Percentiles rank a stretch among this genome's conserved stretches.
Conservation (phyloP, 2,113 vertebrate genomes). For the Spizaetus ornatus region DNA sequence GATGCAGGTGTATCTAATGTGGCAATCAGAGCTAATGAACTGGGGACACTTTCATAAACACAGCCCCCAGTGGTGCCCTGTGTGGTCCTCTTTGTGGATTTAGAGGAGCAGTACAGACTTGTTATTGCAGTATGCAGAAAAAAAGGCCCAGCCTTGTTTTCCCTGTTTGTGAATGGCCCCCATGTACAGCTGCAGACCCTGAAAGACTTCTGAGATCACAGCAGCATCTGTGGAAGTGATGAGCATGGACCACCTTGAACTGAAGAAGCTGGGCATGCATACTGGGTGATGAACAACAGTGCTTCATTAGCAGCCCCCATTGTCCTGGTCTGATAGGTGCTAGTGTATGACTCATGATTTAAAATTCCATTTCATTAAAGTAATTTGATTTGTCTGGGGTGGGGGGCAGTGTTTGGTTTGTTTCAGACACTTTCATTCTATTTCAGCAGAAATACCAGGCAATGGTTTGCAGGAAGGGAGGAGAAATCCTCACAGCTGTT, state of each 20-base stretch:
- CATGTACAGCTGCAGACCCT: accelerated
- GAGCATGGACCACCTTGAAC: not conserved
- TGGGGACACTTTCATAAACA: not conserved
- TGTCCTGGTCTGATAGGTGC: not conserved
- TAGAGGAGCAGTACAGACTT: not conserved
- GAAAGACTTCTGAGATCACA: not conserved
- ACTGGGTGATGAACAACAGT: not conserved
- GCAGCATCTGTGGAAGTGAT: not conserved
- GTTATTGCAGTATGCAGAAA: not conserved
- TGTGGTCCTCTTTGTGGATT: not conserved
- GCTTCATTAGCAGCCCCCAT: not conserved
- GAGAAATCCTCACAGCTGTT: not conserved
- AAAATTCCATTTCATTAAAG: not conserved
- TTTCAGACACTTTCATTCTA: not conserved
- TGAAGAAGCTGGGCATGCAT: not conserved
- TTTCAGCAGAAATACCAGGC: not conserved
- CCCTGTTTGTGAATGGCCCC: not conserved
- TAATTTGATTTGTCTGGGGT: not conserved
- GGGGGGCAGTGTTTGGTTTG: not conserved
- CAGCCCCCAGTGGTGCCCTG: not conserved
- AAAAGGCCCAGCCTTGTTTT: not conserved
- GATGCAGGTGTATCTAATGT: not conserved
- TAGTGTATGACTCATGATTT: not conserved
- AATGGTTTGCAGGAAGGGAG: not conserved
- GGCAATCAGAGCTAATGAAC: not conserved